Evolutionary conservation across 2,888 invertebrate species (phyloP), one percentile per base, ranked within the genome.

Genomic region (Seladonia tumulorum): DNA sequence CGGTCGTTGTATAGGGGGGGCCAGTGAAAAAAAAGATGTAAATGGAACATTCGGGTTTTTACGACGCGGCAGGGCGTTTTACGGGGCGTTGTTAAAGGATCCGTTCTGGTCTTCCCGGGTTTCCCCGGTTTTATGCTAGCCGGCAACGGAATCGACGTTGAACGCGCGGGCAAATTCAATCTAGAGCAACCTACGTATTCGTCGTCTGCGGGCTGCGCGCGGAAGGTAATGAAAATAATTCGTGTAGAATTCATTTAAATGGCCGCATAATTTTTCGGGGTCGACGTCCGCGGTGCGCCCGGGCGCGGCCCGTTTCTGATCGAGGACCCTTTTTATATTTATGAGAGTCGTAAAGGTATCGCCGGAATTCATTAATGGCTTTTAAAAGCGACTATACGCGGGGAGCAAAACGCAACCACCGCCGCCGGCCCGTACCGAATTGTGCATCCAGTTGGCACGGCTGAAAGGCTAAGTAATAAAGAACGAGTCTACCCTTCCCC

Each of bases 381-480:
- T 68, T 68, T 39, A 74, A 82, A 77, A 76, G 83, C 68, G 73
- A 72, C 76, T 73, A 47, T 35, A 57, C 49, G 35, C 42, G 39
- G 5, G 2, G 4, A 10, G 39, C 18, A 68, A 39, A 39, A 39
- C n/a, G 70, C n/a, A n/a, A 39, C 35, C 35, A 18, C 39, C 22
- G 42, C 42, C 42, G 25, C n/a, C n/a, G 53, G 73, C n/a, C 25
- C 35, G 12, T 53, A 45, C 57, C 53, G 73, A 45, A 60, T 39
- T 7, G 22, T 66, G 18, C 53, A 72, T 42, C 12, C 45, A 81
- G 71, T 83, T 83, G 83, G 80, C 83, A 81, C 81, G 53, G 53
- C 16, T 80, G 72, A 57, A 70, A 42, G 60, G 70, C 60, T 71
- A 49, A 75, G 82, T 73, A 83, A 83, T 83, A 83, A 83, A 83